Evolutionary conservation across 2,797 vertebrate genomes (phyloP), one percentile per base, ranked within the genome.

Genomic region (Cephalopachus bancanus): DNA sequence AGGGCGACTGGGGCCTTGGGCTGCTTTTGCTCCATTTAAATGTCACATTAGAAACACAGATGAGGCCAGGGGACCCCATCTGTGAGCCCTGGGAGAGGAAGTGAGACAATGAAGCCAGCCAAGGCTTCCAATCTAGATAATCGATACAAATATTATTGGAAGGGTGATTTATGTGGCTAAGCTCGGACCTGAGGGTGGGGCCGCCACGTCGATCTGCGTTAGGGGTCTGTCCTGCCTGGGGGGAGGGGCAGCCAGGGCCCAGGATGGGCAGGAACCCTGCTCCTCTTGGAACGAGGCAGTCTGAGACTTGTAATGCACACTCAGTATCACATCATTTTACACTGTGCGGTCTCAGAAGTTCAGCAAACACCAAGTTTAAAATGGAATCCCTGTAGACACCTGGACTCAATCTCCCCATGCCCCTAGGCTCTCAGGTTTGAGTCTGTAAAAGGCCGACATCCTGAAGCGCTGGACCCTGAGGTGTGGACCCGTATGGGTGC

Each of bases 111-210:
- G 98, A 98, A 98, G 96, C 97, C 94, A 92, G 98, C 67, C 95
- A 97, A 98, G 96, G 98, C 97, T 98, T 92, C 98, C 98, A 98
- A 98, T 98, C 98, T 98, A 98, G 98, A 98, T 98, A 98, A 98
- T 98, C 98, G 98, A 99, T 99, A 99, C 98, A 98, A 98, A 99
- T 98, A 98, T 98, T 98, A 98, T 99, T 97, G 98, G 98, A 97
- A 98, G 84, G 96, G 97, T 98, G 98, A 98, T 99, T 98, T 98
- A 98, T 99, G 98, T 98, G 98, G 92, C 55, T 11, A 93, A 81
- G 85, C 85, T 33, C 9, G 94, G 97, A 60, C 95, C 95, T 98
- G 97, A 98, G 98, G 97, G 94, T 60, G 94, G 95, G 97, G 89
- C 96, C 69, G 96, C 93, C 90, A 91, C 74, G 96, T 97, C 97